Evolutionary conservation across 2,888 invertebrate genomes (phyloP).

Genomic region (Epinotia bilunana): DNA sequence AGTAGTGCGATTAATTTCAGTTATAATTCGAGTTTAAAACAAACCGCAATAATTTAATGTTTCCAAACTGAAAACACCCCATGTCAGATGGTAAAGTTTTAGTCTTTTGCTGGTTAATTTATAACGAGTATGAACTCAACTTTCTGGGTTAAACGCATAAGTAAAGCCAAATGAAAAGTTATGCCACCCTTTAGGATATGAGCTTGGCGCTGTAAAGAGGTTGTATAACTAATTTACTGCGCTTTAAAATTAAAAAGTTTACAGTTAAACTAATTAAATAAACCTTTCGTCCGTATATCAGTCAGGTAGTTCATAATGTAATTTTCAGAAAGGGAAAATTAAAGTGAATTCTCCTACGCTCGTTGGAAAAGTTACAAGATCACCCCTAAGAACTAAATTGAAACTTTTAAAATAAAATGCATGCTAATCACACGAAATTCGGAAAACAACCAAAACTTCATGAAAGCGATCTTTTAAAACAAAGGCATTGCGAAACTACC

Average conservation of each 20-base stretch:
- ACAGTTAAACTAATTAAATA: background rate
- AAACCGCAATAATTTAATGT: constrained; percentile 36
- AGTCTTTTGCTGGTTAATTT: constrained; percentile 49
- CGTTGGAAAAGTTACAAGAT: no score
- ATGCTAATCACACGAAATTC: background rate
- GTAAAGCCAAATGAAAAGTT: constrained; percentile 56
- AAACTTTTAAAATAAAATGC: background rate
- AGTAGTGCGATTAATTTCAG: constrained; percentile 5
- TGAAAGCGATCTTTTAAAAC: constrained; percentile 1
- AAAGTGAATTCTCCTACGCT: no score
- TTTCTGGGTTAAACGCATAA: constrained; percentile 42
- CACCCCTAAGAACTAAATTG: background rate
- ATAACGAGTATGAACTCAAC: constrained; percentile 43
- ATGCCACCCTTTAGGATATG: constrained; percentile 56
- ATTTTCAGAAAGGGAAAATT: no score
- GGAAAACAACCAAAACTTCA: background rate
- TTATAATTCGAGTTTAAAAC: constrained; percentile 34
- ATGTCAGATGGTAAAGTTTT: constrained; percentile 47
- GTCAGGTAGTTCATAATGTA: no score
- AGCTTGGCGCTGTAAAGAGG: constrained; percentile 29
- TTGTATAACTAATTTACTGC: constrained; percentile 11
- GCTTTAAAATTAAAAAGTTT: background rate
- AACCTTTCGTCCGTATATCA: no score
- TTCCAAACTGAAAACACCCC: constrained; percentile 42
- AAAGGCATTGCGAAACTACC: constrained; percentile 13